Evolutionary conservation across 2,113 vertebrate species (phyloP).

Genomic region (Cardinalis cardinalis): DNA sequence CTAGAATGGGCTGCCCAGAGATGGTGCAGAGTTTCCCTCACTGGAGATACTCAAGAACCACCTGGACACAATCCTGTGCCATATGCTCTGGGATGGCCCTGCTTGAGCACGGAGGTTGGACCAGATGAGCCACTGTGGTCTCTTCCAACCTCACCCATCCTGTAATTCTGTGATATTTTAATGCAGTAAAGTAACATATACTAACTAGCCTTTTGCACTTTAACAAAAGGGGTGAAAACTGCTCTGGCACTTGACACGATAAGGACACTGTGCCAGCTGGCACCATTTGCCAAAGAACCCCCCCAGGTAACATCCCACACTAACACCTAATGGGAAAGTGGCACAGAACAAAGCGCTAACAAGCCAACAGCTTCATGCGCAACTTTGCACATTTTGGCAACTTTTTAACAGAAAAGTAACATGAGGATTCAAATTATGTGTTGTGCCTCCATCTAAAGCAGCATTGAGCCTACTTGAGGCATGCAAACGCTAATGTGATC

Average conservation of each 20-base stretch:
- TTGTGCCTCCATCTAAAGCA: neutral
- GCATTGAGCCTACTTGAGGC: neutral
- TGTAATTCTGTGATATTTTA: neutral
- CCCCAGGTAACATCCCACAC: neutral
- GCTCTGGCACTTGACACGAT: neutral
- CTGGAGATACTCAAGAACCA: neutral
- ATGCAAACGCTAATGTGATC: rapidly evolving
- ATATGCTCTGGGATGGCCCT: neutral
- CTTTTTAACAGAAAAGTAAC: neutral
- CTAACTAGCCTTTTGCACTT: neutral
- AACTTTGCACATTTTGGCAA: neutral
- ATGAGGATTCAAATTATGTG: neutral
- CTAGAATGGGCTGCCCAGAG: neutral
- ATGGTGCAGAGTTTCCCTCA: neutral
- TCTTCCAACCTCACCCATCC: neutral
- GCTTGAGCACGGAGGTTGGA: neutral
- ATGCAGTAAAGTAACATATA: neutral
- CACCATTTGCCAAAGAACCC: neutral
- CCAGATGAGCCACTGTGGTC: neutral
- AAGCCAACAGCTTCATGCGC: neutral
- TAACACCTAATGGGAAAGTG: neutral
- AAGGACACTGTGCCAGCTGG: rapidly evolving
- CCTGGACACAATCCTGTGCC: neutral
- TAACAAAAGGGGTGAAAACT: neutral
- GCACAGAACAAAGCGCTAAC: neutral